phyloP scores from a whole-genome alignment of 2,113 vertebrate species.

The Lutjanus erythropterus region DNA sequence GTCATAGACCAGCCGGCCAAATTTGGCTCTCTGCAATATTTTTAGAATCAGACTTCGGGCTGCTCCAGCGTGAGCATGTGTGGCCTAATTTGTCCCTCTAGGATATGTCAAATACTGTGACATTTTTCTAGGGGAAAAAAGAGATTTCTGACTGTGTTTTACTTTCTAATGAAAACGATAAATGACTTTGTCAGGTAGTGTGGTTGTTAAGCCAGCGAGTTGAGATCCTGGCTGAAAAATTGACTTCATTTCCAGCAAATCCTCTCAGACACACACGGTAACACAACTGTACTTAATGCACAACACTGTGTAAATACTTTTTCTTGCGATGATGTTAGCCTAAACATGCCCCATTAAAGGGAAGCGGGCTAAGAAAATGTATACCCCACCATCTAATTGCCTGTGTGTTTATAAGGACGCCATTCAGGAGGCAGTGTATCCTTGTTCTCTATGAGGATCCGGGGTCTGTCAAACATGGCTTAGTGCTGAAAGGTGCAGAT shows the following conservation, averaged over 20 bases:
- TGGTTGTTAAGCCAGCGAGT: not conserved
- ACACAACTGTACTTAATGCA: slow-evolving; percentile 14
- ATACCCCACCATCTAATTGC: slow-evolving; percentile 30
- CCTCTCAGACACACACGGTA: not conserved
- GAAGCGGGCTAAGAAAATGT: slow-evolving; percentile 18
- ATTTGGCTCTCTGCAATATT: slow-evolving; percentile 22
- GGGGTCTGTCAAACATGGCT: slow-evolving; percentile 57
- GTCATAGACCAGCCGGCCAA: not conserved
- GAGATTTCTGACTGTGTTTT: not conserved
- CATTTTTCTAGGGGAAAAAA: not conserved
- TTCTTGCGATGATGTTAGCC: slow-evolving; percentile 35
- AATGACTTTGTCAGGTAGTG: not conserved
- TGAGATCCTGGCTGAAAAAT: slow-evolving; percentile 12
- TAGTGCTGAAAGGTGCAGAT: slow-evolving; percentile 48
- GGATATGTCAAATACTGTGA: slow-evolving; percentile 39
- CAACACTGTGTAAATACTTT: slow-evolving; percentile 14
- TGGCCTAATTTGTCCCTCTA: slow-evolving; percentile 25
- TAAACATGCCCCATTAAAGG: slow-evolving; percentile 59
- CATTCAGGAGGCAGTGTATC: slow-evolving; percentile 13
- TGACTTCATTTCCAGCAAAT: not conserved
- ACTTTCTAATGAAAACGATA: not conserved
- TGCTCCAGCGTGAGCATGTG: not conserved
- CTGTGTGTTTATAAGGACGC: slow-evolving; percentile 50
- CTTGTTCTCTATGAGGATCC: slow-evolving; percentile 47
- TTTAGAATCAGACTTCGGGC: not conserved